phyloP scores from a whole-genome alignment of 2,888 invertebrate genomes.

The Tenthredo mesomela region DNA sequence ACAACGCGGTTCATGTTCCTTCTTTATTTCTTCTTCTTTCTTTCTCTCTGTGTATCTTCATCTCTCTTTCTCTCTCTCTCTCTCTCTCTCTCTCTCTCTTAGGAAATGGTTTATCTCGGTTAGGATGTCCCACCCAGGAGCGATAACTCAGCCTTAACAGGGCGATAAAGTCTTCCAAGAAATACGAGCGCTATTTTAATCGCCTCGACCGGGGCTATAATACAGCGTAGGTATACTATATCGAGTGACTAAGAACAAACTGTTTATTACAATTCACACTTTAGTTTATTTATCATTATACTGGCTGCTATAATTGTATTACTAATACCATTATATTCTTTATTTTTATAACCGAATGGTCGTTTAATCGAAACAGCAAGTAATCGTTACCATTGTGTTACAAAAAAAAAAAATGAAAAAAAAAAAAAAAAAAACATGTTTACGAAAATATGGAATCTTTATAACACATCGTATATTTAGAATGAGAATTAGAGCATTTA shows the following conservation, averaged over 20 bases:
- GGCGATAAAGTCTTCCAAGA: slow-evolving; percentile 36
- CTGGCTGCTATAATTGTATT: no score
- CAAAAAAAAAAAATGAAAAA: no score
- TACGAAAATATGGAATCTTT: slow-evolving; percentile 22
- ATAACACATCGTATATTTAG: not conserved
- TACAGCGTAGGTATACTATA: not conserved
- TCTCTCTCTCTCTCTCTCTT: not conserved
- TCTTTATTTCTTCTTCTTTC: not conserved
- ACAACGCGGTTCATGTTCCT: not conserved
- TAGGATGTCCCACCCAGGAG: slow-evolving; percentile 31
- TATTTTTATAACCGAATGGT: not conserved
- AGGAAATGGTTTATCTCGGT: slow-evolving; percentile 40
- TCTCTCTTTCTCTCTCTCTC: not conserved
- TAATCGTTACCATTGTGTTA: not conserved
- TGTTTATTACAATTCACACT: not conserved
- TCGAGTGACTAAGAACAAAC: not conserved
- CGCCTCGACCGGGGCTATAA: not conserved
- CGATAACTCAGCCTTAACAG: slow-evolving; percentile 13
- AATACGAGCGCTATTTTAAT: slow-evolving; percentile 12
- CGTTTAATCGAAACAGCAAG: not conserved
- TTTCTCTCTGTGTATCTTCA: not conserved
- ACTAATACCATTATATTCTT: not conserved
- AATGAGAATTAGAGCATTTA: not conserved
- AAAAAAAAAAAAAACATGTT: slow-evolving; percentile 1
- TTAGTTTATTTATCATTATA: no score